Conservation (phyloP, 2,113 vertebrate species). For the Puntigrus tetrazona region DNA sequence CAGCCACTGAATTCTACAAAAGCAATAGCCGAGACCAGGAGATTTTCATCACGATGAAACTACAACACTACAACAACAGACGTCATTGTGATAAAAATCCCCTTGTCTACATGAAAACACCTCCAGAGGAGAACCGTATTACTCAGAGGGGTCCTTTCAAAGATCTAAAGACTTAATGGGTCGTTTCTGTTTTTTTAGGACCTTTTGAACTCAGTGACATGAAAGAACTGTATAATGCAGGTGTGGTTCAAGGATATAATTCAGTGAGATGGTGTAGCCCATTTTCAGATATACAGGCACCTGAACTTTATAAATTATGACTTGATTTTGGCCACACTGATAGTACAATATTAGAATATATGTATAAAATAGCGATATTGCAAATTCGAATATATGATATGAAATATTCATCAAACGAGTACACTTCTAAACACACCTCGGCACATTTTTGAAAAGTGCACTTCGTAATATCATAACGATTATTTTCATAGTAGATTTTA, state of each 20-base stretch:
- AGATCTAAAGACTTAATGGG: background rate
- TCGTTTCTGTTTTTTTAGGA: background rate
- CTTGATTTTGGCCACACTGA: too few species aligned
- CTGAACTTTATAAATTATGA: background rate
- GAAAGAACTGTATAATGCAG: background rate
- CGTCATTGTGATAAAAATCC: background rate
- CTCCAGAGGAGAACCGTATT: background rate
- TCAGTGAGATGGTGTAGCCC: background rate
- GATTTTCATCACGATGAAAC: background rate
- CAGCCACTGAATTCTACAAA: background rate
- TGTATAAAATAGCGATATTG: too few species aligned
- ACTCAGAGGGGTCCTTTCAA: background rate
- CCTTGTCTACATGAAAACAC: background rate
- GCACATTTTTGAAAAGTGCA: too few species aligned
- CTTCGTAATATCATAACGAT: too few species aligned
- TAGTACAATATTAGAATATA: too few species aligned
- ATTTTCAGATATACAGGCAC: background rate
- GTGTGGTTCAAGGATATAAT: background rate
- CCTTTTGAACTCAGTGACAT: background rate
- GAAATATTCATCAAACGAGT: too few species aligned
- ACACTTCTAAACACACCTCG: too few species aligned
- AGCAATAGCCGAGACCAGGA: background rate
- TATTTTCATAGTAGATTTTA: too few species aligned
- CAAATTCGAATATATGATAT: too few species aligned
- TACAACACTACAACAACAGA: background rate